phyloP scores from a whole-genome alignment of 2,113 vertebrate species.

The Coptodon rendalli region DNA sequence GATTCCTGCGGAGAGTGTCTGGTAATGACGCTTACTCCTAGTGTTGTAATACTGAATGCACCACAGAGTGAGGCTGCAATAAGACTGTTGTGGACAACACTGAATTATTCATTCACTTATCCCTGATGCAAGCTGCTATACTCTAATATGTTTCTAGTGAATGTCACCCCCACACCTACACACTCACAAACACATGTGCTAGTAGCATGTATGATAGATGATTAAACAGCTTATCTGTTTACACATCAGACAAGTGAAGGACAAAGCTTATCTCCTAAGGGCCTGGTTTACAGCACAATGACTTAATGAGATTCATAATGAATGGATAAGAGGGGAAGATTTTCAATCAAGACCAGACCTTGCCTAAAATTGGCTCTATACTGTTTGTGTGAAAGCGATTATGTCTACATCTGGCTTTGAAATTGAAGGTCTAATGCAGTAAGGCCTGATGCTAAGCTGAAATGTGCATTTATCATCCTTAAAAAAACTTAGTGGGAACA shows the following conservation, averaged over 20 bases:
- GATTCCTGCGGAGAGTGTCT: background rate
- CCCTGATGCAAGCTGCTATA: background rate
- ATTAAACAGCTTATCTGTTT: conserved; percentile 43
- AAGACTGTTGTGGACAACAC: background rate
- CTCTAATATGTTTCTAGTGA: background rate
- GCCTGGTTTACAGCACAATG: conserved; percentile 42
- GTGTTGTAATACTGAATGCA: background rate
- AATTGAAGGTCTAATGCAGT: conserved; percentile 22
- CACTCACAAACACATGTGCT: background rate
- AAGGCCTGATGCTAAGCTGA: background rate
- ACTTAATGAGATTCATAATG: conserved; percentile 54
- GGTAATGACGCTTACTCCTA: background rate
- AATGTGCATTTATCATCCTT: background rate
- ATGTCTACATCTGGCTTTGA: conserved; percentile 40
- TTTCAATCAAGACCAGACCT: conserved; percentile 31
- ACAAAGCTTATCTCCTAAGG: conserved; percentile 42
- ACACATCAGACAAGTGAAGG: conserved; percentile 38
- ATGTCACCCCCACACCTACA: background rate
- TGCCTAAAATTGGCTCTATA: conserved; percentile 11
- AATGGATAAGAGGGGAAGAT: conserved; percentile 45
- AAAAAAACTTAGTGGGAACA: background rate
- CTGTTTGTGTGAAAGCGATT: conserved; percentile 18
- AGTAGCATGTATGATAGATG: conserved; percentile 18
- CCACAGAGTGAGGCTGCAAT: background rate
- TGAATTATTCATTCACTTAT: background rate